Evolutionary conservation across 1,140 invertebrate species (phyloP).

Genomic region (Cyphomyrmex costatus): DNA sequence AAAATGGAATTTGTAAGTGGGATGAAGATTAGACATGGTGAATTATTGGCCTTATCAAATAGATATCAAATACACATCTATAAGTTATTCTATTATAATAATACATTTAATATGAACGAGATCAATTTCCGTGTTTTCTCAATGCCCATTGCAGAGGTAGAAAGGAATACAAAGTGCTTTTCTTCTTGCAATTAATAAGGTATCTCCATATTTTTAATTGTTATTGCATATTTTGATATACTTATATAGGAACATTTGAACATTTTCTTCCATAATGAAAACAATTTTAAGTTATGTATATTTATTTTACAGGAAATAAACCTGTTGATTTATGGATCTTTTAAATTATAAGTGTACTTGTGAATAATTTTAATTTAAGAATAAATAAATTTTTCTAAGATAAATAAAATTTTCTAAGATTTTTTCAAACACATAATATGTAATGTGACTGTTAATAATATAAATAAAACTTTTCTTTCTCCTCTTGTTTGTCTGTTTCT

Average conservation of each 20-base stretch:
- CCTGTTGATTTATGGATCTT: not conserved
- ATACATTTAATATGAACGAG: not conserved
- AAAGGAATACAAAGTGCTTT: constrained; percentile 3
- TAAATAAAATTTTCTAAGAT: not conserved
- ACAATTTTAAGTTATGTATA: not conserved
- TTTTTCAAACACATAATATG: not conserved
- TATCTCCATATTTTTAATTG: not conserved
- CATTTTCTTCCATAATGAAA: not conserved
- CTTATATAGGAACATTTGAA: not conserved
- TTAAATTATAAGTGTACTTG: not conserved
- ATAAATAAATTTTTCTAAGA: not conserved
- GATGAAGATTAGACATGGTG: not conserved
- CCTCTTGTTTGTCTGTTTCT: no score
- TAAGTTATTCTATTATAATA: not conserved
- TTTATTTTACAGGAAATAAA: not conserved
- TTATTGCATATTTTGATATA: not conserved
- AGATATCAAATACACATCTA: not conserved
- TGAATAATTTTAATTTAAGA: not conserved
- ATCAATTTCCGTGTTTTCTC: constrained; percentile 18
- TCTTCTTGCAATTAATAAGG: not conserved
- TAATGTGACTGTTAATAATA: not conserved
- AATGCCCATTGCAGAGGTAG: not conserved
- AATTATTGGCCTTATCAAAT: not conserved
- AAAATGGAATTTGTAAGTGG: constrained; percentile 8
- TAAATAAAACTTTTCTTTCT: not conserved